Evolutionary conservation across 1,140 invertebrate species (phyloP), one percentile per base, ranked within the genome.

Genomic region (Trichoplusia ni): DNA sequence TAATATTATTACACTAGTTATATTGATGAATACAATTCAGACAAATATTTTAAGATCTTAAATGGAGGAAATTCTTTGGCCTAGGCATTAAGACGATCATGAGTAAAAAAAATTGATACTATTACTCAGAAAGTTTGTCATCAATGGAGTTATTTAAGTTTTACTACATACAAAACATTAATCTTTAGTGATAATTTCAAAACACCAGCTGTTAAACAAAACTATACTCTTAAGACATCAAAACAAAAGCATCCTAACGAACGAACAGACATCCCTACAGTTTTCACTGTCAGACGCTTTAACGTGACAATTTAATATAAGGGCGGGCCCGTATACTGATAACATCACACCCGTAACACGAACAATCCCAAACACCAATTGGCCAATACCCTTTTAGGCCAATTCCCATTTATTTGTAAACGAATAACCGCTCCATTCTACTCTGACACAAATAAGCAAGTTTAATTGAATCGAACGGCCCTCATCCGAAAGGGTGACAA

Each of bases 311-410:
- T 80, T 83, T 85, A 86, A 85, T 84, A 89, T 82, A 88, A 84
- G 83, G 71, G 76, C 71, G 72, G 54, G 70, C 82, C 82, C 84
- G 78, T 82, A 86, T 86, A 64, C 78, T 83, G 86, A 89, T 88
- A 88, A 85, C 73, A 89, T 84, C 86, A 82, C 81, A 81, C 69
- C 81, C 75, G 78, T 78, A 86, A 86, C 79, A 83, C 75, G 73
- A 75, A 79, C 82, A 80, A 84, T 79, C 76, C 76, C 69, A 73
- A 47, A 59, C 64, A 59, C 77, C 82, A 86, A 86, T 86, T 86
- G 80, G 66, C 70, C 60, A 64, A 76, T 82, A 82, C 84, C 85
- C 84, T 84, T 87, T 81, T 67, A 73, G 74, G 29, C 38, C 49
- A 53, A 67, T 67, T 56, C 53, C 35, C 25, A 42, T 60, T 63